Evolutionary conservation across 1,140 invertebrate species (phyloP).

Genomic region (Drosophila serrata): DNA sequence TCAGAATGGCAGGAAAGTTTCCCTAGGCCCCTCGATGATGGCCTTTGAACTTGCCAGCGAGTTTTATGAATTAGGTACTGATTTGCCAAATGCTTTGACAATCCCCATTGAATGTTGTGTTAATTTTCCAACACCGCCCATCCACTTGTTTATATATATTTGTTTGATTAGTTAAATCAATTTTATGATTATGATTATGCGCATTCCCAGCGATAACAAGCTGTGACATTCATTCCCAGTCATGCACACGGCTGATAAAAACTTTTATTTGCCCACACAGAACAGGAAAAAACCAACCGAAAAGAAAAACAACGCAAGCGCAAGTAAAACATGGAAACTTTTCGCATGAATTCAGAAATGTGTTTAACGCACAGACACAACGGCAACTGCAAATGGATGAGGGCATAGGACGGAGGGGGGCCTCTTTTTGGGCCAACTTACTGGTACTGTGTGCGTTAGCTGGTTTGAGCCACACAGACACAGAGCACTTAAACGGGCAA

Average conservation of each 20-base stretch:
- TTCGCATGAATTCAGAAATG: conserved; percentile 76
- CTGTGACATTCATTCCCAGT: conserved; percentile 58
- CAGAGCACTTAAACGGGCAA: conserved; percentile 28
- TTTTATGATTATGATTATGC: conserved; percentile 76
- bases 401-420: neutral
- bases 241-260: conserved; percentile 63
- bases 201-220: conserved; percentile 48
- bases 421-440: conserved; percentile 17
- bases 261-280: conserved; percentile 41
- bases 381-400: conserved; percentile 8
- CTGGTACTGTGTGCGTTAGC: conserved; percentile 23
- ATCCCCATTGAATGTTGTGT: conserved; percentile 72
- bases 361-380: conserved; percentile 57
- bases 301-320: conserved; percentile 31
- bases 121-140: conserved; percentile 48
- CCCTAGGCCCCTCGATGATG: conserved; percentile 43
- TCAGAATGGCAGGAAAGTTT: conserved; percentile 58
- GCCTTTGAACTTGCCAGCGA: conserved; percentile 69
- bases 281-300: neutral
- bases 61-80: conserved; percentile 75
- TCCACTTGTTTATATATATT: conserved; percentile 57
- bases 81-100: conserved; percentile 51
- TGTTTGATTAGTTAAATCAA: conserved; percentile 81
- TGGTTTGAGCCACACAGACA: conserved; percentile 46
- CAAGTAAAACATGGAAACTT: conserved; percentile 65